Conservation (phyloP, 2,113 vertebrate species). For the Centropristis striata region DNA sequence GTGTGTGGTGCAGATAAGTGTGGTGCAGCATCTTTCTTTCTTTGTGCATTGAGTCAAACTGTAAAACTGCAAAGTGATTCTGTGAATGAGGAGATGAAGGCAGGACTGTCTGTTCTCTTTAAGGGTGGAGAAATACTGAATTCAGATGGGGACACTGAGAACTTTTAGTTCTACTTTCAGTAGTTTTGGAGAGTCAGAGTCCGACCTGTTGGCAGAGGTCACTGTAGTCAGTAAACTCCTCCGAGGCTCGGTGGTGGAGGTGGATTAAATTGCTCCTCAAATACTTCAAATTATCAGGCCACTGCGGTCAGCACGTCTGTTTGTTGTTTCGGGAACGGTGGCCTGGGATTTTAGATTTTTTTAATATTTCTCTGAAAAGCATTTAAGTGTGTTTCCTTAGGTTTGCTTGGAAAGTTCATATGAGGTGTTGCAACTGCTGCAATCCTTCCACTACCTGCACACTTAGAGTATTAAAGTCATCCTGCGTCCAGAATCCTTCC, state of each 20-base stretch:
- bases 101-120: neutral
- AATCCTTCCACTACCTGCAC: neutral
- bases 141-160: slow-evolving; percentile 5
- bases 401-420: neutral
- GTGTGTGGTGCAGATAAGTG: neutral
- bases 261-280: neutral
- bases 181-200: neutral
- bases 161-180: neutral
- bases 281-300: slow-evolving; percentile 5
- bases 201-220: neutral
- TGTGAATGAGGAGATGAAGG: neutral
- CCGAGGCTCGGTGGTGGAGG: neutral
- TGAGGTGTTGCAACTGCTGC: neutral
- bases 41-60: neutral
- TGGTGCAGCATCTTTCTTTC: too few species aligned
- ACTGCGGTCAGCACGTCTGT: neutral
- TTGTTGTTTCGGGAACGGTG: neutral
- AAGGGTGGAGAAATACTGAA: neutral
- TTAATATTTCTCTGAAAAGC: neutral
- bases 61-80: too few species aligned
- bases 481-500: neutral
- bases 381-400: neutral
- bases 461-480: neutral
- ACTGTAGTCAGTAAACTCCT: slow-evolving; percentile 2
- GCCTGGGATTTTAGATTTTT: neutral